These are phyloP conservation scores for Sminthopsis crassicaudata DNA, from an alignment of 2,113 vertebrate genomes.

Conservation along the genomic window DNA sequence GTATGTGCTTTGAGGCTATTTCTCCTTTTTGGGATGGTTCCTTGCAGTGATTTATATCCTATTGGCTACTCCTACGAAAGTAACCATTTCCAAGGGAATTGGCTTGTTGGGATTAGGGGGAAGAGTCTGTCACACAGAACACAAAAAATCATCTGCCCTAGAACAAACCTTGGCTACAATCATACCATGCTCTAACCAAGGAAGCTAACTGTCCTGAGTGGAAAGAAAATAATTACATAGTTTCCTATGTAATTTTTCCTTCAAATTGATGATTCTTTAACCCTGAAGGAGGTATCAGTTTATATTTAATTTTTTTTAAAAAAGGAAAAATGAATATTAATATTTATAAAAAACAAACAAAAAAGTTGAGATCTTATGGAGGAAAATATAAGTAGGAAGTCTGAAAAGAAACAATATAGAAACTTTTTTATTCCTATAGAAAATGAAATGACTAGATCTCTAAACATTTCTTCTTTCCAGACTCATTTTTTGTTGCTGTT, in stretches of 20 bases:
- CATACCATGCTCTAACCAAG: neutral
- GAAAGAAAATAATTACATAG: neutral
- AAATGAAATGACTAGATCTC: conserved; percentile 58
- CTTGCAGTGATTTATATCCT: neutral
- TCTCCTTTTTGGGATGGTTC: neutral
- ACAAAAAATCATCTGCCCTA: neutral
- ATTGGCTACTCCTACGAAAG: neutral
- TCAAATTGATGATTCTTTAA: conserved; percentile 7
- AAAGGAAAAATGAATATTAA: conserved; percentile 60
- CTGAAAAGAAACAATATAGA: conserved; percentile 66
- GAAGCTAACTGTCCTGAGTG: neutral
- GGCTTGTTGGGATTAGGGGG: neutral
- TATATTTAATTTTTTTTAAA: conserved; percentile 29
- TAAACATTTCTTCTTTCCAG: conserved; percentile 69
- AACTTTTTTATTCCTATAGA: conserved; percentile 69
- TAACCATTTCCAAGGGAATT: neutral
- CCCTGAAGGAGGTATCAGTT: neutral
- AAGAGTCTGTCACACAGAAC: neutral
- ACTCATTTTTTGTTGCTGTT: conserved; percentile 61
- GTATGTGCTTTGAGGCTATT: neutral
- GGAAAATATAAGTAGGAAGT: conserved; percentile 71
- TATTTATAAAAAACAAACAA: neutral
- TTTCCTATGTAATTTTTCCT: neutral
- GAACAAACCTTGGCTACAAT: neutral
- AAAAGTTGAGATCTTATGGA: conserved; percentile 49